A percentile compares a stretch with the other conserved stretches of the same genome.
Evolutionary conservation across 2,113 vertebrate species (phyloP).

Genomic region (Hippocampus abdominalis): DNA sequence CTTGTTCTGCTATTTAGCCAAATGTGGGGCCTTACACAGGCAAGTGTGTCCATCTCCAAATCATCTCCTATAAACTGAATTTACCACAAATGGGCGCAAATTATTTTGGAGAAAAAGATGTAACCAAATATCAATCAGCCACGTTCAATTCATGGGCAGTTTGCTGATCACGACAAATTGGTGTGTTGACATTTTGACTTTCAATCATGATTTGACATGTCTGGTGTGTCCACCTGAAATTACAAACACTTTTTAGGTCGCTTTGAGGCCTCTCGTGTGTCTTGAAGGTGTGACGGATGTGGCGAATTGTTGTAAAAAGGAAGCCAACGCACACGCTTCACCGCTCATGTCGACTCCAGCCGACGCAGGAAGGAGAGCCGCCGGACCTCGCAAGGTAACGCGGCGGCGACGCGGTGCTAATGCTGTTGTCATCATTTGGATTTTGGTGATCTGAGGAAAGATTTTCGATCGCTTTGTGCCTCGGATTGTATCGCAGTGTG

Average conservation of each 20-base stretch:
- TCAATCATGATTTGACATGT: not conserved
- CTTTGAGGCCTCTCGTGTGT: not conserved
- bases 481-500: not conserved
- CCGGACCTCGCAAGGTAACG: constrained; percentile 43
- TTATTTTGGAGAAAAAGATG: too few species aligned
- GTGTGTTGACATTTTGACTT: too few species aligned
- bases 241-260: not conserved
- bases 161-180: too few species aligned
- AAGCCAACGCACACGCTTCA: constrained; percentile 18
- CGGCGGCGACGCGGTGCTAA: not conserved
- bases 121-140: not conserved
- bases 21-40: too few species aligned
- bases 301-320: constrained; percentile 44
- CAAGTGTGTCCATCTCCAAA: too few species aligned
- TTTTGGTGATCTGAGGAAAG: not conserved
- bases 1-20: too few species aligned
- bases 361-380: constrained; percentile 32
- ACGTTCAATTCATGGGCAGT: too few species aligned
- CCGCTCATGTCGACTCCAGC: not conserved
- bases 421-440: not conserved
- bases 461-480: not conserved
- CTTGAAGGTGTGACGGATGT: constrained; percentile 36
- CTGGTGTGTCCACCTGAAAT: constrained; percentile 20
- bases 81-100: too few species aligned
- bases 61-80: too few species aligned